Base-by-base conservation (phyloP, 2,888 invertebrate genomes). In the Lysandra coridon region DNA sequence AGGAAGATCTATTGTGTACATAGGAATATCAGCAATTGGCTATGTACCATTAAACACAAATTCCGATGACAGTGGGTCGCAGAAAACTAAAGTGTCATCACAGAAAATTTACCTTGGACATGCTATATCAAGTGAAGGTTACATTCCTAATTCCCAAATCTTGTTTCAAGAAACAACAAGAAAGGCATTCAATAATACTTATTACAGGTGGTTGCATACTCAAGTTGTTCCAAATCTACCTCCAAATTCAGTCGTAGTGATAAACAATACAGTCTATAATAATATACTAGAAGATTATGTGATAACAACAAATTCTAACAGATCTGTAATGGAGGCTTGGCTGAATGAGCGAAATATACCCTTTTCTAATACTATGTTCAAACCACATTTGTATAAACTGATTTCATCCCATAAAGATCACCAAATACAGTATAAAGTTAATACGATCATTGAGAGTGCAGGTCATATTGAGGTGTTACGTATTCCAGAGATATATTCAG, bases 251-350 rank as follows among this genome's bases (percentile, higher is more conserved):
- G 73, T 73, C 6, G 17, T 73, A 37, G 73, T 73, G 1, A 37
- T 73, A 37, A 17, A 40, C 37, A 6, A 73, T 37, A 33, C 37
- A 23, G 10, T 7, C 14, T 73, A 23, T 73, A 73, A 73, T 33
- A 73, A 73, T n/a, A 73, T 37, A 40, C 37, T 73, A 1, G 73
- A 73, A 73, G 73, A 73, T 37, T 73, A 33, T 73, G 73, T 73
- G 5, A 37, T 73, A 73, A 73, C 73, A 37, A 14, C 10, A 37
- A 12, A 33, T 37, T 73, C 73, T 1, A 73, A 17, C 33, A 73
- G 37, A 73, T 73, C 37, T 14, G 37, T 33, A 6, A 73, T 73
- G 73, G 37, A 73, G 37, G 33, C 73, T 37, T 73, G 73, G 73
- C 73, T 73, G 4, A 73, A 12, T 33, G 37, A 73, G 17, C 14